Conservation (phyloP, 2,113 vertebrate genomes). For the Dromiciops gliroides region DNA sequence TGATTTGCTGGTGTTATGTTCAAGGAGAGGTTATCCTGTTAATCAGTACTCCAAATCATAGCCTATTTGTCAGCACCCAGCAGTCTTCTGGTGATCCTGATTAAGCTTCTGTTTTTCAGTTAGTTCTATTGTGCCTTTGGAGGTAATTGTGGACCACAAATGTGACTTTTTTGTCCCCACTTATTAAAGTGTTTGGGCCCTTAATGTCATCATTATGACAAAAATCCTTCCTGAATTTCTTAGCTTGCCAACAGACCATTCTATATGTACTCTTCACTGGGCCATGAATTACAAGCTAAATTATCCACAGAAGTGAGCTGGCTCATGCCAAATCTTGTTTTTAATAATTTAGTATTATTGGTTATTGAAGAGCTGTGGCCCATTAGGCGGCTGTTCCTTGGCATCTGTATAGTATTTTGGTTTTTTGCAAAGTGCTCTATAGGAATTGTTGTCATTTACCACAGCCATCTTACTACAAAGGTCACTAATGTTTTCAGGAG, state of each 20-base stretch:
- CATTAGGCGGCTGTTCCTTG: constrained; percentile 2
- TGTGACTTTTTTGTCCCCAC: background rate
- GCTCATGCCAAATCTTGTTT: constrained; percentile 69
- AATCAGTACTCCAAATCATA: background rate
- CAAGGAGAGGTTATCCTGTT: background rate
- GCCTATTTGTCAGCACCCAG: background rate
- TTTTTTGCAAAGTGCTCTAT: constrained; percentile 31
- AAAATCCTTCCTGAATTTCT: constrained; percentile 69
- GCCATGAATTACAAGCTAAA: constrained; percentile 68
- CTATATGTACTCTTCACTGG: constrained; percentile 72
- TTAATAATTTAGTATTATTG: constrained; percentile 72
- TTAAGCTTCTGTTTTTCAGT: background rate
- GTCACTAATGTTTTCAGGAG: background rate
- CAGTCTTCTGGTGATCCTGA: background rate
- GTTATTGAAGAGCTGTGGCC: constrained; percentile 11
- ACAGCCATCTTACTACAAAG: background rate
- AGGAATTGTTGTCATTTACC: constrained; percentile 28
- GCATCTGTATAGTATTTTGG: constrained; percentile 18
- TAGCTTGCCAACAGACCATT: constrained; percentile 55
- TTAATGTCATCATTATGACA: background rate
- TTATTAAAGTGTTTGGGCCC: background rate
- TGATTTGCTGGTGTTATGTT: background rate
- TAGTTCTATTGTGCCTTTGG: background rate
- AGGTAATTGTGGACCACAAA: background rate
- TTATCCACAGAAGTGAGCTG: constrained; percentile 70